These are phyloP conservation scores for Melipona quadrifasciata DNA, from an alignment of 1,140 invertebrate genomes.

Conservation along the genomic window DNA sequence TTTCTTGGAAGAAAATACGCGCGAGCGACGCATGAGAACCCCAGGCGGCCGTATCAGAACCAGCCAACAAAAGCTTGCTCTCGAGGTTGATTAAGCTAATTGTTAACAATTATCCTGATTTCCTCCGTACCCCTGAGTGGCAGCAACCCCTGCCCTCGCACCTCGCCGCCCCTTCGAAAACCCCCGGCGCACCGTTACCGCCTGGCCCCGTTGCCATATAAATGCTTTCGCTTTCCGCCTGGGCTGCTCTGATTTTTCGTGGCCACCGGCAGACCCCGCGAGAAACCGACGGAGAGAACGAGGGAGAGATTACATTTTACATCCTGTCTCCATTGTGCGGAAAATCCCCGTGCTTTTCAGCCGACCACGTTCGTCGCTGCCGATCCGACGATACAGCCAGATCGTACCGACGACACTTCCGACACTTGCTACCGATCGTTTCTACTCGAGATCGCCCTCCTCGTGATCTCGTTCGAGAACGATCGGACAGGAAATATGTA, in stretches of 20 bases:
- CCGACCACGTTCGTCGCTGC: neutral
- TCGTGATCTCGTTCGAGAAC: neutral
- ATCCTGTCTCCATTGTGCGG: slow-evolving; percentile 37
- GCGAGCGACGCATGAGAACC: slow-evolving; percentile 54
- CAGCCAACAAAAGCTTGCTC: slow-evolving; percentile 76
- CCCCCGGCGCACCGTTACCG: slow-evolving; percentile 43
- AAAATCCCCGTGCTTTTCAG: slow-evolving; percentile 30
- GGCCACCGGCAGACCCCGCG: slow-evolving; percentile 44
- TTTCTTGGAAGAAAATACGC: slow-evolving; percentile 43
- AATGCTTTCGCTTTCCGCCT: slow-evolving; percentile 70
- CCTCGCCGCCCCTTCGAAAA: slow-evolving; percentile 60
- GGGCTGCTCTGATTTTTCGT: slow-evolving; percentile 67
- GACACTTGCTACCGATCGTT: no score
- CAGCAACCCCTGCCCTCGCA: slow-evolving; percentile 68
- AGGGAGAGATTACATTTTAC: slow-evolving; percentile 41
- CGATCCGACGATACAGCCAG: slow-evolving; percentile 19
- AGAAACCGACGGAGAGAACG: slow-evolving; percentile 23
- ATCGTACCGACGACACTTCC: neutral
- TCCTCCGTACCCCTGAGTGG: slow-evolving; percentile 75
- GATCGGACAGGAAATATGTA: neutral
- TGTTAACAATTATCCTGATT: slow-evolving; percentile 82
- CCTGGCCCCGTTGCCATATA: slow-evolving; percentile 58
- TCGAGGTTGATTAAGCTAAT: slow-evolving; percentile 81
- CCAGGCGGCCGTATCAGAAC: slow-evolving; percentile 66
- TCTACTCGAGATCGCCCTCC: no score